Conservation (phyloP, 1,140 invertebrate genomes). For the Stegodyphus mimosarum region DNA sequence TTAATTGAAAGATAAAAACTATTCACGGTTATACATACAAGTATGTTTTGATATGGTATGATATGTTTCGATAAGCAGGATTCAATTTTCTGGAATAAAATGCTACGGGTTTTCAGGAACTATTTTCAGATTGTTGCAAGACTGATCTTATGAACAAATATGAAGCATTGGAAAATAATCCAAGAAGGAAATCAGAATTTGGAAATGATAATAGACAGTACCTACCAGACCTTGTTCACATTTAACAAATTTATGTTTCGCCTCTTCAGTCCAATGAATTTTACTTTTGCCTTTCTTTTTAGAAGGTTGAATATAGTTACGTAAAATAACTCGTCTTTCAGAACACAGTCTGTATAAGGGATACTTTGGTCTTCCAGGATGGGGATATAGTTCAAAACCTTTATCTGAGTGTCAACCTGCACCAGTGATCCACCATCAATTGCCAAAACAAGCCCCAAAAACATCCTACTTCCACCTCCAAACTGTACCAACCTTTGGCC, state of each 20-base stretch:
- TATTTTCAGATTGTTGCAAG: slow-evolving; percentile 29
- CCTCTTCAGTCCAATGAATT: neutral
- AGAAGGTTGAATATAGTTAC: slow-evolving; percentile 3
- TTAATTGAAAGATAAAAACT: too few species aligned
- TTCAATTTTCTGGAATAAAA: slow-evolving; percentile 70
- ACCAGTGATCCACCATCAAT: too few species aligned
- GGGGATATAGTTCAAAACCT: too few species aligned
- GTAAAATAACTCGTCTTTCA: slow-evolving; percentile 34
- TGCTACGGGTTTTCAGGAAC: neutral
- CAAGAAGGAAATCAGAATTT: slow-evolving; percentile 18
- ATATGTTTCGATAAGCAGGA: too few species aligned
- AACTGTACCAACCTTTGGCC: too few species aligned
- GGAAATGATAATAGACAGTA: neutral
- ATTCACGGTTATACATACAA: too few species aligned
- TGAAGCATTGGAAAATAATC: slow-evolving; percentile 56
- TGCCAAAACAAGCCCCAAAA: too few species aligned
- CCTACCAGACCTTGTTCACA: neutral
- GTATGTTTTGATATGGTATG: too few species aligned
- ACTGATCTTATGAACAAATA: slow-evolving; percentile 45
- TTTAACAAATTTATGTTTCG: neutral
- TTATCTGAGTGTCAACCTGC: too few species aligned
- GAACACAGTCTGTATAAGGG: too few species aligned
- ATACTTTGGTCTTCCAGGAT: too few species aligned
- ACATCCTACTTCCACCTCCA: too few species aligned
- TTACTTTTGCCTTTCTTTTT: slow-evolving; percentile 10